A percentile compares a stretch with the other conserved stretches of the same genome.
phyloP scores from a whole-genome alignment of 2,888 invertebrate genomes.

The Melikaiella ostensackeni region DNA sequence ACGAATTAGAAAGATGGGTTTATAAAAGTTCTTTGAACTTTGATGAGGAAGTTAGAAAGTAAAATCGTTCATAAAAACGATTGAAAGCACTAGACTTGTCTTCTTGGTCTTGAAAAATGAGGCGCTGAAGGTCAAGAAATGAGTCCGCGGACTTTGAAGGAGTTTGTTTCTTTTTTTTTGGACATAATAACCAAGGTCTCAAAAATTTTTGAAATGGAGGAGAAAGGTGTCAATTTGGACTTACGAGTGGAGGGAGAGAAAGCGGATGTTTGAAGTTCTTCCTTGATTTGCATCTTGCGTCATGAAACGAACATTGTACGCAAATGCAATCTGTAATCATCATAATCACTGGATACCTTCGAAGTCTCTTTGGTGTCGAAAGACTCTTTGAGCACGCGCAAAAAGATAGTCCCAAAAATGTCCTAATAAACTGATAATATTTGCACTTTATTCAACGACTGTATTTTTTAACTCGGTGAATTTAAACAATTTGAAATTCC shows the following conservation, averaged over 20 bases:
- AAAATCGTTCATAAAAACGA: background rate
- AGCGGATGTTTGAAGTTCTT: slow-evolving; percentile 25
- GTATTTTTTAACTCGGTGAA: background rate
- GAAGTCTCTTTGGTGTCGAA: background rate
- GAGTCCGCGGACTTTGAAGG: background rate
- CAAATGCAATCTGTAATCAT: slow-evolving; percentile 10
- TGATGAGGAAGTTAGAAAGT: slow-evolving; percentile 26
- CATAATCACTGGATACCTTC: slow-evolving; percentile 1
- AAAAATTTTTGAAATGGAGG: background rate
- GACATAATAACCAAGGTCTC: slow-evolving; percentile 1
- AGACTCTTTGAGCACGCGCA: background rate
- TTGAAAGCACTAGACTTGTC: background rate
- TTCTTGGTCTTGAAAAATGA: slow-evolving; percentile 20
- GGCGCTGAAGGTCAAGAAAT: background rate
- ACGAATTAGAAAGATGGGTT: background rate
- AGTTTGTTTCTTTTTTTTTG: background rate
- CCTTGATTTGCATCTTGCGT: slow-evolving; percentile 7
- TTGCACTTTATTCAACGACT: background rate
- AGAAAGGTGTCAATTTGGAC: slow-evolving; percentile 22
- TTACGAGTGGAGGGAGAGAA: slow-evolving; percentile 19
- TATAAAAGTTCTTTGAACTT: slow-evolving; percentile 22
- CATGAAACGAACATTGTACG: background rate
- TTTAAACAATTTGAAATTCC: background rate
- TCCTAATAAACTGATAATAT: background rate
- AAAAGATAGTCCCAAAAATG: background rate